These are phyloP conservation scores for Himalopsyche anomala DNA, from an alignment of 2,888 invertebrate genomes.

Conservation along the genomic window DNA sequence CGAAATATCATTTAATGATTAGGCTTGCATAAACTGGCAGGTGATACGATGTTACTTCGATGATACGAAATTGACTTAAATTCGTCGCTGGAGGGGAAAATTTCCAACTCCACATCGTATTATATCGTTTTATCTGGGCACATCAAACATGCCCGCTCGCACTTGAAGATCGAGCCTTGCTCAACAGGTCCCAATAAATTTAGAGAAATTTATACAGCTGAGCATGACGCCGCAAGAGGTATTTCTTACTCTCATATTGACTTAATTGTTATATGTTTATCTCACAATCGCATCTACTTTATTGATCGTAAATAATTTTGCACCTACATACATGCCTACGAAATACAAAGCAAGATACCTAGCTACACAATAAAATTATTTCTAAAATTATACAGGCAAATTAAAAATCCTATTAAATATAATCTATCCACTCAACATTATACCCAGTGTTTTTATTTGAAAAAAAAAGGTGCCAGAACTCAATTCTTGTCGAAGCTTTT, in stretches of 20 bases:
- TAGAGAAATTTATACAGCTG: neutral
- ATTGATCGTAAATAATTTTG: constrained; percentile 26
- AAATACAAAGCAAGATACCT: neutral
- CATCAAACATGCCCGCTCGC: constrained; percentile 32
- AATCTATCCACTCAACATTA: neutral
- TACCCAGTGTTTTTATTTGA: too few relatives aligned
- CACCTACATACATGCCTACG: neutral
- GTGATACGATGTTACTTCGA: constrained; percentile 42
- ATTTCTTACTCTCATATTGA: constrained; percentile 34
- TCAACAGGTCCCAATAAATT: constrained; percentile 26
- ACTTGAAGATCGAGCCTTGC: neutral
- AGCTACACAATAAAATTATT: neutral
- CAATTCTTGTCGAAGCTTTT: too few relatives aligned
- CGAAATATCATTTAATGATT: constrained; percentile 4
- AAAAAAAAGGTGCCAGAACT: too few relatives aligned
- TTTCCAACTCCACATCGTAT: neutral
- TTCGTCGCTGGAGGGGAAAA: constrained; percentile 49
- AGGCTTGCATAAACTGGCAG: constrained; percentile 29
- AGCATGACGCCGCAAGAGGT: constrained; percentile 26
- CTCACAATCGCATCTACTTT: constrained; percentile 11
- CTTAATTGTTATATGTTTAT: constrained; percentile 27
- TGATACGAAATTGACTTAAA: constrained; percentile 51
- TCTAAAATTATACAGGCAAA: neutral
- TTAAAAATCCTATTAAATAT: neutral
- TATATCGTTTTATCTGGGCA: constrained; percentile 27